Percentiles rank a stretch among this genome's conserved stretches.
phyloP scores from a whole-genome alignment of 2,888 invertebrate species.

The Falcaria lacertinaria region DNA sequence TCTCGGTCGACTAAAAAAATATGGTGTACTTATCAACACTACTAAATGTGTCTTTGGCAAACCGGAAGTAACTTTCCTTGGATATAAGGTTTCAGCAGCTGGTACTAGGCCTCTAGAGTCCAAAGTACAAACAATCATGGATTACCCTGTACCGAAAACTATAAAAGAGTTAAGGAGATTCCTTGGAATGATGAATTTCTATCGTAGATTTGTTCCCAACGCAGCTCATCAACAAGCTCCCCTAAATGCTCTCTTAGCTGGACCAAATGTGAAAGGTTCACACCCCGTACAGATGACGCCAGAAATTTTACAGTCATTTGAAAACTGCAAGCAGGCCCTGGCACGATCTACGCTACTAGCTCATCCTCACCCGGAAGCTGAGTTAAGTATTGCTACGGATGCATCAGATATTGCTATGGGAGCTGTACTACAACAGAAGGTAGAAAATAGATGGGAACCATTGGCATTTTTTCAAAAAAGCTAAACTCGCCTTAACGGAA shows the following conservation, averaged over 20 bases:
- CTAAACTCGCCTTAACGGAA: conserved; percentile 9
- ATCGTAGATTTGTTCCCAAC: conserved; percentile 26
- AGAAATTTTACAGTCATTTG: neutral
- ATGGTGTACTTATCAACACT: neutral
- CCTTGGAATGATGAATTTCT: conserved; percentile 44
- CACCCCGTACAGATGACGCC: neutral
- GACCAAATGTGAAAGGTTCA: neutral
- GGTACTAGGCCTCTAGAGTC: conserved; percentile 12
- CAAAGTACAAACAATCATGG: conserved; percentile 13
- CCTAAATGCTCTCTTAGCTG: neutral
- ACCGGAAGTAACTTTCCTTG: conserved; percentile 12
- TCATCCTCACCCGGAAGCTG: neutral
- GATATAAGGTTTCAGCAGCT: conserved; percentile 11
- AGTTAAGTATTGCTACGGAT: conserved; percentile 5
- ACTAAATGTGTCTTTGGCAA: conserved; percentile 11
- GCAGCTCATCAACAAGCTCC: neutral
- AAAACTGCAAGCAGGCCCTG: neutral
- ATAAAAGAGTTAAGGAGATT: conserved; percentile 14
- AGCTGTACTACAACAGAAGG: conserved; percentile 33
- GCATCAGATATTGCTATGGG: too few relatives aligned
- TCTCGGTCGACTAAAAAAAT: conserved; percentile 3
- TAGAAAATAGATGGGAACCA: conserved; percentile 2
- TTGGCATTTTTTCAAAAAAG: conserved; percentile 27
- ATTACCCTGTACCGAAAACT: conserved; percentile 11
- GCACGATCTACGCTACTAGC: neutral